Evolutionary conservation across 2,888 invertebrate genomes (phyloP).

Genomic region (Idaea biselata): DNA sequence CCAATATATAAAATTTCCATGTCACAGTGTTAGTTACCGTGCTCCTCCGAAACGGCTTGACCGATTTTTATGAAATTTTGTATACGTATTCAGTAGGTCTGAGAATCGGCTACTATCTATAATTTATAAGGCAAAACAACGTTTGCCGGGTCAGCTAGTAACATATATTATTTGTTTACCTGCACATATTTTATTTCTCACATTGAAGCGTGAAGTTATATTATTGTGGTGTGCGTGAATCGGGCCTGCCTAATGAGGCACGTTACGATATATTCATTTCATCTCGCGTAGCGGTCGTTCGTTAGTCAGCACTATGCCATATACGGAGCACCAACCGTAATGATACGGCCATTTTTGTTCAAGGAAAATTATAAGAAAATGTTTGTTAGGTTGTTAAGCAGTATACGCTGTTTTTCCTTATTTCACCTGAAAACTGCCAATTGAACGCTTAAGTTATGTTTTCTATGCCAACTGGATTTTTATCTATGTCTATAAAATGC

Average conservation of each 20-base stretch:
- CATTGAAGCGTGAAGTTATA: slow-evolving; percentile 7
- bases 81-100: too few relatives aligned
- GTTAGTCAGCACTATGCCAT: slow-evolving; percentile 60
- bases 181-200: slow-evolving; percentile 7
- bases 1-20: too few relatives aligned
- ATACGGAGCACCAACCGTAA: slow-evolving; percentile 39
- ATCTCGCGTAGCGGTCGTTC: slow-evolving; percentile 43
- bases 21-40: too few relatives aligned
- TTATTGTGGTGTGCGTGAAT: slow-evolving; percentile 39
- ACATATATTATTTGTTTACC: slow-evolving; percentile 10
- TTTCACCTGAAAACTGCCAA: not conserved
- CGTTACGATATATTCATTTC: slow-evolving; percentile 56
- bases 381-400: not conserved
- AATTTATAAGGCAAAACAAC: too few relatives aligned
- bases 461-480: not conserved
- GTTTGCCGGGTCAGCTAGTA: not conserved
- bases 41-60: too few relatives aligned
- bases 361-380: slow-evolving; percentile 16
- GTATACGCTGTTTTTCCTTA: not conserved
- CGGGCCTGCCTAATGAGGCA: slow-evolving; percentile 56
- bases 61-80: too few relatives aligned
- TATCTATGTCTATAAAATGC: not conserved
- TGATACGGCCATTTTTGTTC: slow-evolving; percentile 39
- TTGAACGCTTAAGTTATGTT: not conserved
- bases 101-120: too few relatives aligned